These are phyloP conservation scores for Silurus meridionalis DNA, from an alignment of 2,113 vertebrate genomes.

Conservation along the genomic window DNA sequence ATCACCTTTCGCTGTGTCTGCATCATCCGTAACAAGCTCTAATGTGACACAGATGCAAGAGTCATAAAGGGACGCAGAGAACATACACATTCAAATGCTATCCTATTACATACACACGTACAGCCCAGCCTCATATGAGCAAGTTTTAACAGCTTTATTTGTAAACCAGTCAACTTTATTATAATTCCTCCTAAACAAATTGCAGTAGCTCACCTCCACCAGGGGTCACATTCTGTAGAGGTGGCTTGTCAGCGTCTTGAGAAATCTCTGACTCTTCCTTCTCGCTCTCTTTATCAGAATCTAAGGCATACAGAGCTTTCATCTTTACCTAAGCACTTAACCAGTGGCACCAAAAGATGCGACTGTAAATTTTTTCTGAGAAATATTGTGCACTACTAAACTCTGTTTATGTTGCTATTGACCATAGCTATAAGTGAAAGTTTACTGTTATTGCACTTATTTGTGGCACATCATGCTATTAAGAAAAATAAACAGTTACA, in stretches of 20 bases:
- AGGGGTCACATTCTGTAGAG: constrained; percentile 47
- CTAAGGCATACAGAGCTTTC: constrained; percentile 52
- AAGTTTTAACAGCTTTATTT: neutral
- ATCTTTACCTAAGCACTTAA: constrained; percentile 6
- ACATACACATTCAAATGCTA: neutral
- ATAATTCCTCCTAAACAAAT: neutral
- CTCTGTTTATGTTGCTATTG: neutral
- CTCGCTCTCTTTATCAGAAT: constrained; percentile 64
- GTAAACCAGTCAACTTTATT: neutral
- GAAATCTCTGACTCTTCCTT: constrained; percentile 54
- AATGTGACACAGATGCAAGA: constrained; percentile 1
- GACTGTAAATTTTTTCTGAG: no score
- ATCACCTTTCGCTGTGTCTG: constrained; percentile 58
- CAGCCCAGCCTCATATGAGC: neutral
- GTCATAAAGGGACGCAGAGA: no score
- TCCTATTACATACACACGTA: constrained; percentile 7
- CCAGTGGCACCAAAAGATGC: neutral
- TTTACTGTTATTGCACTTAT: neutral
- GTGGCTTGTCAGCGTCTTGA: constrained; percentile 58
- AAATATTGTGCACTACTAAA: neutral
- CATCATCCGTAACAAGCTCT: constrained; percentile 55
- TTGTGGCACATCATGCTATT: neutral
- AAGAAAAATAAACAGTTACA: neutral
- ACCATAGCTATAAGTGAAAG: neutral
- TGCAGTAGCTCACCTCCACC: constrained; percentile 56